Base-by-base conservation (phyloP, 2,797 vertebrate species). In the Melopsittacus undulatus region DNA sequence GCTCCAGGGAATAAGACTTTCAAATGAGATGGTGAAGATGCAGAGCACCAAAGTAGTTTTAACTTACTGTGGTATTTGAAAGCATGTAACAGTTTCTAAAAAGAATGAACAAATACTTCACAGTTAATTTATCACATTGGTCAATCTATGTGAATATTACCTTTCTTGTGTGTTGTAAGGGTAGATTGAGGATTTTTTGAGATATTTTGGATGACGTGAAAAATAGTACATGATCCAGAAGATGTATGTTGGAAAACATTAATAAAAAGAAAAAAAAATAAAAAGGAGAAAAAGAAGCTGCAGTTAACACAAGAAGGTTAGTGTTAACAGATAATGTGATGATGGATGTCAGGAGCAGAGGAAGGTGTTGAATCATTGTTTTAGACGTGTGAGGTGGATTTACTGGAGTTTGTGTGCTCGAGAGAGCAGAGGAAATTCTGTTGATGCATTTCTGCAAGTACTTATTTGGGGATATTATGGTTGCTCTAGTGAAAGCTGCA, bases 291-390 rank as follows among this genome's bases (percentile, higher is more conserved):
- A 42, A 30, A 52, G 56, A 67, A 40, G 8, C 68, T 89, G 40
- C 51, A 49, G 45, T 42, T 92, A 29, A 45, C 57, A 72, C 10
- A 66, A 82, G 43, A 75, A 56, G 24, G 72, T 90, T 92, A 67
- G 24, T 0, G 15, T 78, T 92, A 82, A 42, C 36, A 52, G 52
- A 9, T 2, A 40, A 38, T 63, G 56, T 80, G 68, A 45, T 77
- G 61, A 23, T 84, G 43, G 73, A 57, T 87, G 52, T 62, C 3
- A 3, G 48, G 63, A 63, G 46, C 49, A 89, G 34, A 75, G 62
- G 54, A 67, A 27, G 77, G 52, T 85, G 64, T 64, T 72, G 52
- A 92, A 42, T 92, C 56, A 85, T 85, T 83, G 84, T 90, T 96
- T 90, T 40, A 83, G 54, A 36, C 30, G 52, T 74, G 70, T 67